Percentiles rank a stretch among this genome's conserved stretches.
phyloP scores from a whole-genome alignment of 2,888 invertebrate genomes.

The Eupeodes luniger region DNA sequence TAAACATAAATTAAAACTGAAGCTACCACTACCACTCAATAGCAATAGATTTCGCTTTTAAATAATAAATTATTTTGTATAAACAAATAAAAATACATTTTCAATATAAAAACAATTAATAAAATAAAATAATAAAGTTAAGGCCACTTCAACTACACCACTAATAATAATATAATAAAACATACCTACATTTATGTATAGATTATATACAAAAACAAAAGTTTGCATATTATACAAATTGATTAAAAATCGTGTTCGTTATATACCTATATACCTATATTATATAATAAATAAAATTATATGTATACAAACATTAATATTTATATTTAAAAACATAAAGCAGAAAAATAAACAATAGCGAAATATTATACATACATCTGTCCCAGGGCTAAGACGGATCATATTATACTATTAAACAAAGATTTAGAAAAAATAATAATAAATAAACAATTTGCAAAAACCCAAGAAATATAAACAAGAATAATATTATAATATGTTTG shows the following conservation, averaged over 20 bases:
- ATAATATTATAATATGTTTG: conserved; percentile 5
- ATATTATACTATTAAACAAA: conserved; percentile 44
- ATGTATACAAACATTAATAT: conserved; percentile 39
- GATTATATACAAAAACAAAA: conserved; percentile 45
- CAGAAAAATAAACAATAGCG: conserved; percentile 49
- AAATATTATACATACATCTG: conserved; percentile 55
- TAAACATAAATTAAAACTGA: conserved; percentile 25
- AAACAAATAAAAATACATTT: conserved; percentile 30
- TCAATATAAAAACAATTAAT: conserved; percentile 12
- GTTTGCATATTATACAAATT: conserved; percentile 63
- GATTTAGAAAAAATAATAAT: conserved; percentile 1
- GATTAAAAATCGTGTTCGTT: conserved; percentile 72
- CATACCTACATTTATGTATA: conserved; percentile 31
- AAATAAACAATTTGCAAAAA: conserved; percentile 30
- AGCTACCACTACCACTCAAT: conserved; percentile 70
- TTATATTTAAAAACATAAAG: conserved; percentile 4
- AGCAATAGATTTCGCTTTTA: conserved; percentile 68
- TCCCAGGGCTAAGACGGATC: conserved; percentile 24
- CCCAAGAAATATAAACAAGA: background rate
- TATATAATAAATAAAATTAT: conserved; percentile 34
- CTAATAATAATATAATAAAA: conserved; percentile 14
- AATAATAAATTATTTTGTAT: conserved; percentile 62
- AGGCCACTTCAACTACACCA: conserved; percentile 42
- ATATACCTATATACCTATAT: conserved; percentile 29
- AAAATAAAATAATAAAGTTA: conserved; percentile 34